Conservation (phyloP, 2,888 invertebrate genomes). For the Trichogramma evanescens region DNA sequence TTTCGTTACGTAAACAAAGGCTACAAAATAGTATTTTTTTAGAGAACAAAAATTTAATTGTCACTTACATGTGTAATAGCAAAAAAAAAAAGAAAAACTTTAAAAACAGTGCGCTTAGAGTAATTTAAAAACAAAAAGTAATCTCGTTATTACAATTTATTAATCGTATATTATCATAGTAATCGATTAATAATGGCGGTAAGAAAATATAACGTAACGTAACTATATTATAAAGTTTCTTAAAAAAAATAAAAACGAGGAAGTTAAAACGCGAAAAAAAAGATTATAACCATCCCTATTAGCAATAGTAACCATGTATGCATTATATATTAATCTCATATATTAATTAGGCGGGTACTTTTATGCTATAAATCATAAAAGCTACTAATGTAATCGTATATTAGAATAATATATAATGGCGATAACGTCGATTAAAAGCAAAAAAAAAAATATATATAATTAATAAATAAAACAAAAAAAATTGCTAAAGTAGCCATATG, state of each 20-base stretch:
- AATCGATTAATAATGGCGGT: slow-evolving; percentile 15
- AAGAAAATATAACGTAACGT: background rate
- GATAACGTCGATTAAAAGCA: slow-evolving; percentile 13
- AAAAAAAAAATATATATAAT: background rate
- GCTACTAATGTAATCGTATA: slow-evolving; percentile 15
- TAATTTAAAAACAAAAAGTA: slow-evolving; percentile 25
- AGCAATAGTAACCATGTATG: background rate
- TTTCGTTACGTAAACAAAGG: slow-evolving; percentile 5
- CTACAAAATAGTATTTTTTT: background rate
- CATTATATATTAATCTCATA: slow-evolving; percentile 14
- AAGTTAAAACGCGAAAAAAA: background rate
- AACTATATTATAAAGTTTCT: background rate
- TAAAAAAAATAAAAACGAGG: background rate
- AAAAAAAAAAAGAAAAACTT: slow-evolving; percentile 5
- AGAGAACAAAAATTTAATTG: background rate
- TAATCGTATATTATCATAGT: background rate
- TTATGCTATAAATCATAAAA: slow-evolving; percentile 16
- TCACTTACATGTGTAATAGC: too few relatives aligned
- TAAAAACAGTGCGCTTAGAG: slow-evolving; percentile 28
- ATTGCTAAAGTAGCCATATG: background rate
- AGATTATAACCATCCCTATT: slow-evolving; percentile 3
- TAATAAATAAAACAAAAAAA: background rate
- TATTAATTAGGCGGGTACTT: slow-evolving; percentile 19
- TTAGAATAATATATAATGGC: slow-evolving; percentile 17
- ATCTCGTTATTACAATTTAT: slow-evolving; percentile 1